Conservation (phyloP, 2,888 invertebrate genomes). For the Tubulanus polymorphus region DNA sequence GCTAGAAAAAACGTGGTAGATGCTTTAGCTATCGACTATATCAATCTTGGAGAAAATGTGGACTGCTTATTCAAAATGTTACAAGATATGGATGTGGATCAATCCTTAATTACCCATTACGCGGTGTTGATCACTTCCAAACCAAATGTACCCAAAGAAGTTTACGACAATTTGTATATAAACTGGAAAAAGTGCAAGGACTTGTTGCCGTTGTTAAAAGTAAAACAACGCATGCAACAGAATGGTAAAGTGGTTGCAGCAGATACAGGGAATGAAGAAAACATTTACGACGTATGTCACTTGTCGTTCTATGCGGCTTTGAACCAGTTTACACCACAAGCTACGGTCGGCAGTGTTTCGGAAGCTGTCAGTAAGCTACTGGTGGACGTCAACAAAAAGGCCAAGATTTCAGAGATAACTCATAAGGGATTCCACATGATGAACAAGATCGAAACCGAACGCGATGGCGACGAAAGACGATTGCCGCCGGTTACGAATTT, state of each 20-base stretch:
- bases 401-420: not conserved
- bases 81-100: not conserved
- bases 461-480: not conserved
- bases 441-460: not conserved
- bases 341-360: not conserved
- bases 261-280: not conserved
- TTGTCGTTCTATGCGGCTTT: not conserved
- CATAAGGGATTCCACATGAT: not conserved
- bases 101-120: not conserved
- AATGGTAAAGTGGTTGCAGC: not conserved
- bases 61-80: not conserved
- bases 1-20: not conserved
- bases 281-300: not conserved
- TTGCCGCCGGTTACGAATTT: not conserved
- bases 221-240: not conserved
- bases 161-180: not conserved
- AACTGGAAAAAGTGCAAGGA: not conserved
- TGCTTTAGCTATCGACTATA: not conserved
- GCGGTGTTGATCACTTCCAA: not conserved
- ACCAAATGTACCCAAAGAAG: not conserved
- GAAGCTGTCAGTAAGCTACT: not conserved
- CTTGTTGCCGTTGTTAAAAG: not conserved
- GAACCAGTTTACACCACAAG: not conserved
- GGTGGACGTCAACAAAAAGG: not conserved
- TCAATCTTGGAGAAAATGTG: not conserved